phyloP scores from a whole-genome alignment of 2,888 invertebrate genomes.

The Napeogenes sylphis region DNA sequence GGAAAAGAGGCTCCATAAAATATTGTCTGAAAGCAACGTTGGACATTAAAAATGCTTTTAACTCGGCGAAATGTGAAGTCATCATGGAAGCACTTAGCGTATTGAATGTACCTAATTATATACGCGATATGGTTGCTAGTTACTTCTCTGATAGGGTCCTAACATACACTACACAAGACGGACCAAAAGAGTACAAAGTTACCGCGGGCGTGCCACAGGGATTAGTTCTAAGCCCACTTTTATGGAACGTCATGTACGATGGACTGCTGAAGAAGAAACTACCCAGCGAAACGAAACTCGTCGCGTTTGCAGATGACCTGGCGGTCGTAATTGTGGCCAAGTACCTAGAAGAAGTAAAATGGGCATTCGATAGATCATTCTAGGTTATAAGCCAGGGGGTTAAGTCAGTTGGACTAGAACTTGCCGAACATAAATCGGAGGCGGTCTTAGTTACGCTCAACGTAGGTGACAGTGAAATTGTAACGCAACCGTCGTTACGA shows the following conservation, averaged over 20 bases:
- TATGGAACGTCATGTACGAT: too few species aligned
- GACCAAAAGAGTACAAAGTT: not conserved
- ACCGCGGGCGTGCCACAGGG: too few species aligned
- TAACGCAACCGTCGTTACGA: too few species aligned
- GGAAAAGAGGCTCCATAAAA: slow-evolving; percentile 15
- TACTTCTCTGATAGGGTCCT: too few species aligned
- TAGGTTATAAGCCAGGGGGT: not conserved
- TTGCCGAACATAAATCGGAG: slow-evolving; percentile 8
- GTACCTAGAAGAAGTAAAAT: slow-evolving; percentile 4
- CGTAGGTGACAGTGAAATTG: not conserved
- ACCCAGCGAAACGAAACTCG: too few species aligned
- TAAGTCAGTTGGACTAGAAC: slow-evolving; percentile 3
- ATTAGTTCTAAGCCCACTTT: too few species aligned
- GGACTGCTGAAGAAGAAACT: too few species aligned
- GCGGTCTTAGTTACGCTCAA: slow-evolving; percentile 7
- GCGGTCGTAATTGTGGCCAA: too few species aligned
- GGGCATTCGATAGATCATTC: slow-evolving; percentile 1
- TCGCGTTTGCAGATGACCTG: too few species aligned
- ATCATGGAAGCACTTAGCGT: not conserved
- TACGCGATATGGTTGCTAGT: too few species aligned
- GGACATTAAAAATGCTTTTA: slow-evolving; percentile 19
- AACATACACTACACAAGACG: too few species aligned
- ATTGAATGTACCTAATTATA: too few species aligned
- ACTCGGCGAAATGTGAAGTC: slow-evolving; percentile 9
- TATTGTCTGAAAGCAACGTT: slow-evolving; percentile 12